phyloP scores from a whole-genome alignment of 1,140 invertebrate genomes.

The Dendroctonus valens region DNA sequence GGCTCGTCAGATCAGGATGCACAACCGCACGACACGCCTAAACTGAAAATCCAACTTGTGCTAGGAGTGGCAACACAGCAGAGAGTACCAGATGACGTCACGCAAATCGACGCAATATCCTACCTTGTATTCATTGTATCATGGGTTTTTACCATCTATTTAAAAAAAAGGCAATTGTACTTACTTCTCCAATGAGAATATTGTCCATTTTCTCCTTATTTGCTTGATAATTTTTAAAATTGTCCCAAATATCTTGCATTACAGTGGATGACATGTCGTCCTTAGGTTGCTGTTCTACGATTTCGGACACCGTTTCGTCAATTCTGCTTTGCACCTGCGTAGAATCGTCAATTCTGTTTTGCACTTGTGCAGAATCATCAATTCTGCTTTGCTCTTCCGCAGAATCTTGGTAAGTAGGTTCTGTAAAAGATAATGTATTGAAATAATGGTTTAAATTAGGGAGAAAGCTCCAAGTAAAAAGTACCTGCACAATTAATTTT shows the following conservation, averaged over 20 bases:
- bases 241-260: constrained; percentile 77
- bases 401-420: not conserved
- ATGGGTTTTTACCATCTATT: too few relatives aligned
- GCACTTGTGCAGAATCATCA: not conserved
- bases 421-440: not conserved
- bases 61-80: too few relatives aligned
- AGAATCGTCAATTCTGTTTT: too few relatives aligned
- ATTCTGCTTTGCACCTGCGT: too few relatives aligned
- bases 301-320: not conserved
- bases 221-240: constrained; percentile 70
- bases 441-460: not conserved
- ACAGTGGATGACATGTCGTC: constrained; percentile 48
- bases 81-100: too few relatives aligned
- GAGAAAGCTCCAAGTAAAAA: not conserved
- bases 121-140: too few relatives aligned
- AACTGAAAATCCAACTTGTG: too few relatives aligned
- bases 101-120: too few relatives aligned
- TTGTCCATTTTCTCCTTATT: constrained; percentile 53
- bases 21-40: too few relatives aligned
- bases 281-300: constrained; percentile 1
- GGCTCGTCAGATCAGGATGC: too few relatives aligned
- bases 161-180: not conserved
- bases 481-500: not conserved
- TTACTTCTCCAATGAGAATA: constrained; percentile 33
- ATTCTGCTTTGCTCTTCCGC: not conserved